Base-by-base conservation (phyloP, 2,113 vertebrate genomes). In the Elachura formosa region DNA sequence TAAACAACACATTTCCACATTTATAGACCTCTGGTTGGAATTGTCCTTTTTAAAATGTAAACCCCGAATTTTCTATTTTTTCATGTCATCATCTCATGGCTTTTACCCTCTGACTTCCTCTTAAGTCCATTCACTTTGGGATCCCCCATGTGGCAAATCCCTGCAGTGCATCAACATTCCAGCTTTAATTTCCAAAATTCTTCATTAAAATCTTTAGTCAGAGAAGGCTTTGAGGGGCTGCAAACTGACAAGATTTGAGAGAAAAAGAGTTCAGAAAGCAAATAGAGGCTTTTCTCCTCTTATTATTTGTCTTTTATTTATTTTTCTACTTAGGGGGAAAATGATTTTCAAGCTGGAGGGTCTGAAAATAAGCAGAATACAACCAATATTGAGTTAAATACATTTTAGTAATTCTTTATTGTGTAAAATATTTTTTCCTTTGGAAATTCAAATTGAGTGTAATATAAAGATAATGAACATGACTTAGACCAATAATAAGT, bases 121-220 rank as follows among this genome's bases (percentile, higher is more conserved):
- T 66, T 29, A 26, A 46, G 61, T 81, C 76, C 89, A 38, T 34
- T 87, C 93, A 36, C 64, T 59, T 91, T 89, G 89, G 80, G 81
- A 96, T 97, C 96, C 94, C 95, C 94, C 94, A 63, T 63, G 95
- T 94, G 95, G 96, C 83, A 89, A 46, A 56, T 92, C 84, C 84
- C 94, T 79, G 96, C 84, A 94, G 94, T 89, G 91, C 95, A 96
- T 22, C 84, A 22, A 7, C 63, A 15, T 55, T 3, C 0, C 59
- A 22, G 10, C 74, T 78, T 76, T 4, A 1, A 18, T 55, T 63
- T 46, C 17, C 29, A 7, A 7, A 33, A 31, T 62, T 79, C 40
- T 5, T 73, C 10, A 1, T 22, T 36, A 29, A 45, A 41, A 1
- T 5, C 8, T 61, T 79, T 3, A 17, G 14, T 33, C 45, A 62